phyloP scores from a whole-genome alignment of 2,113 vertebrate genomes.

The Zosterops japonicus region DNA sequence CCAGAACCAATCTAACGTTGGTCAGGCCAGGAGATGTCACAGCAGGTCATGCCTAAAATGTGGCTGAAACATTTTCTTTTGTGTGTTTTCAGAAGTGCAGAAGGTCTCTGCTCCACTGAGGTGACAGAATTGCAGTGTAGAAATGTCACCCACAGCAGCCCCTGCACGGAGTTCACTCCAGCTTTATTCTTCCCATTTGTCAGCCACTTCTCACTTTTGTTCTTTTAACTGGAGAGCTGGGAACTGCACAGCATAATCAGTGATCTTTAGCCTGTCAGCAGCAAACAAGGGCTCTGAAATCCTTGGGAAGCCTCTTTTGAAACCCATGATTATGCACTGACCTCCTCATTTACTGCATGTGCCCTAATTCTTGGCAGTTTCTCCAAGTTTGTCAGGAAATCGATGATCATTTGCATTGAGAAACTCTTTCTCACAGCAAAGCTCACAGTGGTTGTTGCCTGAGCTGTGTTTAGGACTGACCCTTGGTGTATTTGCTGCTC shows the following conservation, averaged over 20 bases:
- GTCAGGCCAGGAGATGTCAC: background rate
- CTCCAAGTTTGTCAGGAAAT: conserved; percentile 23
- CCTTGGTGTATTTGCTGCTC: background rate
- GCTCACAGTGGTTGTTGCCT: background rate
- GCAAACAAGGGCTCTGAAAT: conserved; percentile 9
- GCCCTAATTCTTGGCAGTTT: conserved; percentile 17
- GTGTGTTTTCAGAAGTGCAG: background rate
- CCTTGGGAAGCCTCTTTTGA: conserved; percentile 10
- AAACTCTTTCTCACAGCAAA: background rate
- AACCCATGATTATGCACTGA: conserved; percentile 10
- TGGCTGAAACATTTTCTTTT: background rate
- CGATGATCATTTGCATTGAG: conserved; percentile 1
- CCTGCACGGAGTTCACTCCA: background rate
- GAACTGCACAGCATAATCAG: background rate
- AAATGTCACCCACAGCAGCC: background rate
- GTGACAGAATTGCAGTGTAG: background rate
- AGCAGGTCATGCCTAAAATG: background rate
- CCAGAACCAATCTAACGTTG: rapidly evolving
- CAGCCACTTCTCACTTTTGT: background rate
- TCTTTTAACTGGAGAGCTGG: background rate
- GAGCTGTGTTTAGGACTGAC: background rate
- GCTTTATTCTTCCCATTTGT: background rate
- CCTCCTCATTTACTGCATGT: conserved; percentile 8
- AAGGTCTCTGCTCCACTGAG: background rate
- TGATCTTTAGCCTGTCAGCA: conserved; percentile 10